Evolutionary conservation across 2,113 vertebrate genomes (phyloP), one percentile per base, ranked within the genome.

Genomic region (Cynopterus brachyotis): DNA sequence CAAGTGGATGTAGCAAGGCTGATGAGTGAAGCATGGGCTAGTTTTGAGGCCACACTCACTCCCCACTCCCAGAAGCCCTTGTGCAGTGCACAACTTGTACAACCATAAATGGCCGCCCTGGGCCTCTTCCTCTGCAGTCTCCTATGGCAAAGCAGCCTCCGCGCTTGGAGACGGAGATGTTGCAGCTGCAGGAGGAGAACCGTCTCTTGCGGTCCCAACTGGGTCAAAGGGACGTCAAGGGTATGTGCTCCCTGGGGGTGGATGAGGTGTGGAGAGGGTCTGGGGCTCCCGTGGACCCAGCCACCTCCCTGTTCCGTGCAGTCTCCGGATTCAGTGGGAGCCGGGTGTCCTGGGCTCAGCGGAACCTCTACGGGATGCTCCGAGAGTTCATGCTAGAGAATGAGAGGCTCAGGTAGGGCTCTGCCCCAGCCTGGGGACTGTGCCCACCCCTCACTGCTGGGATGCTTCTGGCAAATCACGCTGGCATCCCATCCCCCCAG

Each of bases 311-410:
- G 35, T 89, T 64, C 32, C 57, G 40, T 9, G 5, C 64, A 97
- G 94, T 69, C 59, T 60, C 91, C 1, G 81, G 57, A 3, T 24
- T 82, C 60, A 70, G 50, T 3, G 91, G 81, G 8, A 35, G 81
- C 32, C 95, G 62, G 19, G 15, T 42, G 22, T 78, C 98, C 97
- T 96, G 98, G 98, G 98, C 97, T 88, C 96, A 97, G 92, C 53
- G n/a, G 94, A 98, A 98, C 80, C 98, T 98, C 89, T 98, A 97
- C 0, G 91, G 97, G 24, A 98, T 99, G 97, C 91, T 99, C 13
- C 91, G 98, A 94, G 98, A 98, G 91, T 98, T 99, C 0, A 98
- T 98, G 98, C 96, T 98, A 93, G 98, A 99, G 93, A 99, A 98
- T 0, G 98, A 98, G 89, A 96, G 92, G 95, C 98, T 98, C 50